Percentiles rank a stretch among this genome's conserved stretches.
Conservation (phyloP, 2,113 vertebrate species). For the Microcebus lehilahytsara region DNA sequence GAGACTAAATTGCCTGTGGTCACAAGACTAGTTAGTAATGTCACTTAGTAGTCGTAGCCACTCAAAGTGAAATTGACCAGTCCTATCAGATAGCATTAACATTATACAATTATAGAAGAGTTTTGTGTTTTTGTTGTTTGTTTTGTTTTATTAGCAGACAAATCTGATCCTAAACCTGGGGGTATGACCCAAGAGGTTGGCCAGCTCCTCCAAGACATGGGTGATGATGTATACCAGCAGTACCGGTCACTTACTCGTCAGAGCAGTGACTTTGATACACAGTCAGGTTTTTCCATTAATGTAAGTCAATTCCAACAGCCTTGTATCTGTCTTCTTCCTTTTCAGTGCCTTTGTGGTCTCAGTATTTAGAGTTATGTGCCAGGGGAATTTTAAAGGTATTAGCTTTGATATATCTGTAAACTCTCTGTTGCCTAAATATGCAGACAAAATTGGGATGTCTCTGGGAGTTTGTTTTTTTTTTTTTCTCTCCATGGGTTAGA, state of each 20-base stretch:
- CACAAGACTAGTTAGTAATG: neutral
- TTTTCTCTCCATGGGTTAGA: neutral
- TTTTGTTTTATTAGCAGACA: constrained; percentile 84
- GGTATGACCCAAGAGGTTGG: constrained; percentile 91
- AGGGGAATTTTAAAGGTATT: neutral
- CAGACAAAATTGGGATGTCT: neutral
- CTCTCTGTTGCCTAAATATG: neutral
- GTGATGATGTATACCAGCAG: constrained; percentile 95
- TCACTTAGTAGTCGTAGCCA: neutral
- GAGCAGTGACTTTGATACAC: constrained; percentile 93
- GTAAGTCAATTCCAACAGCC: constrained; percentile 81
- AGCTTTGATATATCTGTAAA: neutral
- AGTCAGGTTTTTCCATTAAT: constrained; percentile 93
- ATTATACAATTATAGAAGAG: neutral
- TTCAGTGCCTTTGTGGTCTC: neutral
- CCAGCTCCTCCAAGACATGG: constrained; percentile 94
- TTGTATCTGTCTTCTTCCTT: neutral
- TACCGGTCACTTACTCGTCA: constrained; percentile 92
- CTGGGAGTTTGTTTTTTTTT: neutral
- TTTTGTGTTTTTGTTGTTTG: neutral
- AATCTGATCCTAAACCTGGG: constrained; percentile 87
- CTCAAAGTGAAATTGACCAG: neutral
- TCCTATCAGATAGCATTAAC: neutral
- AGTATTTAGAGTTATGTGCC: constrained; percentile 26
- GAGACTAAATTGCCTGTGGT: neutral